A percentile compares a stretch with the other conserved stretches of the same genome.
These are phyloP conservation scores for Toxotes lorentzi DNA, from an alignment of 2,797 vertebrate genomes.

Conservation along the genomic window DNA sequence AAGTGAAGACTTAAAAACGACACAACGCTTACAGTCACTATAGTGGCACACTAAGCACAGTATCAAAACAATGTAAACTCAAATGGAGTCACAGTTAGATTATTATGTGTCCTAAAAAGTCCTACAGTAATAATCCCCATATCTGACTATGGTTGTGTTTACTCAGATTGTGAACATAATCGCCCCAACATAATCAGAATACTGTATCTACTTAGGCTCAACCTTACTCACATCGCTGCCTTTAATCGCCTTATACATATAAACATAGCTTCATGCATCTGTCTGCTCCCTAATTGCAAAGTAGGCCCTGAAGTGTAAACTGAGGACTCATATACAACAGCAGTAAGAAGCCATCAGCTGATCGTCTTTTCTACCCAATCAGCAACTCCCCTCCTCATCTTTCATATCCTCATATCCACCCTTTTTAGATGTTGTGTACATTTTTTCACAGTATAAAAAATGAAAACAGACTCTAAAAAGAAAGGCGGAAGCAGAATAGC, in stretches of 20 bases:
- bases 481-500: too few species aligned
- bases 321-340: background rate
- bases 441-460: background rate
- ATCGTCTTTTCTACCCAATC: background rate
- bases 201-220: background rate
- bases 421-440: background rate
- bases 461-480: background rate
- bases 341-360: constrained; percentile 1
- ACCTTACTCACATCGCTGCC: background rate
- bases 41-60: too few species aligned
- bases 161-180: background rate
- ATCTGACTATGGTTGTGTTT: constrained; percentile 6
- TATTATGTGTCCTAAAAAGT: background rate
- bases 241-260: background rate
- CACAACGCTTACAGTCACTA: background rate
- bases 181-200: constrained; percentile 3
- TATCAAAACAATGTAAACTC: background rate
- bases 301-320: background rate
- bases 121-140: background rate
- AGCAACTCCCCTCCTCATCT: background rate
- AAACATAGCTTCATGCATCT: background rate
- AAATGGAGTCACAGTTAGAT: background rate
- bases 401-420: background rate
- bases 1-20: too few species aligned
- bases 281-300: background rate